A percentile compares a stretch with the other conserved stretches of the same genome.
Evolutionary conservation across 2,113 vertebrate species (phyloP).

Genomic region (Sceloporus undulatus): DNA sequence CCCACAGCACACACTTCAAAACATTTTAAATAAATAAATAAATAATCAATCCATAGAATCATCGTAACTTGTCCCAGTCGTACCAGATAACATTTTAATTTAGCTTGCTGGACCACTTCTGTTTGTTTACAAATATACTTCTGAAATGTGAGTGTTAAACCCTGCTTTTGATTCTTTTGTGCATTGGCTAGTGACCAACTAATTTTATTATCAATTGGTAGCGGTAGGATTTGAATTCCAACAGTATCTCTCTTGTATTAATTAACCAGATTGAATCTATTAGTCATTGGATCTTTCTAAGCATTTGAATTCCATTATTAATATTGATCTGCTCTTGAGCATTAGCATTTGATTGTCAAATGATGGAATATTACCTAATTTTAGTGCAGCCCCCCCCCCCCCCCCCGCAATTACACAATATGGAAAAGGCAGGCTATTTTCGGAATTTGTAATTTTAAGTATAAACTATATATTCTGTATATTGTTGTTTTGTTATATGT

Average conservation of each 20-base stretch:
- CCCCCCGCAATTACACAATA: background rate
- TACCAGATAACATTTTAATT: conserved; percentile 27
- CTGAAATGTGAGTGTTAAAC: background rate
- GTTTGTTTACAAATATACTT: background rate
- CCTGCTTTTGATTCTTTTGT: background rate
- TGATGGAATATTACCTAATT: background rate
- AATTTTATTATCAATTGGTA: conserved; percentile 18
- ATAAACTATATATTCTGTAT: background rate
- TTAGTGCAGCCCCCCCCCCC: background rate
- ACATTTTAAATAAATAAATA: background rate
- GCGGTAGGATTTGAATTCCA: background rate
- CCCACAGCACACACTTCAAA: background rate
- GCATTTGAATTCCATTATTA: background rate
- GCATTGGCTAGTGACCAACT: conserved; percentile 23
- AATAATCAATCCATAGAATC: background rate
- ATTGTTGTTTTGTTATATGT: background rate
- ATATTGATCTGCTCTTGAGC: conserved; percentile 5
- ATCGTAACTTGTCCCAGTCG: conserved; percentile 17
- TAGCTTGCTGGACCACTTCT: conserved; percentile 4
- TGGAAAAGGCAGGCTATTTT: background rate
- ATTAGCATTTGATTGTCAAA: background rate
- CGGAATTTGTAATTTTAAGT: background rate
- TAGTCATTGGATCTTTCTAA: background rate
- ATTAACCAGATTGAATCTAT: background rate
- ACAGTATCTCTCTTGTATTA: conserved; percentile 7